Evolutionary conservation across 1,140 invertebrate genomes (phyloP).

Genomic region (Cardiocondyla obscurior): DNA sequence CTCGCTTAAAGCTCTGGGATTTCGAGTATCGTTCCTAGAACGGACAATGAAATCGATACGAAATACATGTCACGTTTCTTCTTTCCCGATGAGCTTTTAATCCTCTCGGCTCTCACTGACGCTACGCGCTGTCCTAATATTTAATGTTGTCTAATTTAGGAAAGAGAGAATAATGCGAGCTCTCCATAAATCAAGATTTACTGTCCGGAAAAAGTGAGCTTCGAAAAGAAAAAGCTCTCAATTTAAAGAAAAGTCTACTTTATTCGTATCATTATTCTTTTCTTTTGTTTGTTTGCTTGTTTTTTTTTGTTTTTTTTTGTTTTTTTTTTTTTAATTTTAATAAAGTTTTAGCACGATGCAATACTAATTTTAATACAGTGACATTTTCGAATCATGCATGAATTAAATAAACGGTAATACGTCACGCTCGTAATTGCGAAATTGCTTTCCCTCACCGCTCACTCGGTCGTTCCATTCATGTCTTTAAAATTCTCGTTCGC

Average conservation of each 20-base stretch:
- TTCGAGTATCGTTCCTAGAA: conserved; percentile 1
- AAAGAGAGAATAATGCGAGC: background rate
- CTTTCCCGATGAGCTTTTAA: conserved; percentile 31
- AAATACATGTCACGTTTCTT: conserved; percentile 18
- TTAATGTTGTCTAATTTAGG: background rate
- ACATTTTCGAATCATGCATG: background rate
- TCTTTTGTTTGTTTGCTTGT: no score
- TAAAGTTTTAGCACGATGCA: background rate
- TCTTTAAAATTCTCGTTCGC: conserved; percentile 1
- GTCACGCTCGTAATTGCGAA: background rate
- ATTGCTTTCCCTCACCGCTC: background rate
- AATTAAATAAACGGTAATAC: background rate
- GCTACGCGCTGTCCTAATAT: conserved; percentile 30
- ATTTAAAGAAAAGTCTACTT: background rate
- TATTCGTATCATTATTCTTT: background rate
- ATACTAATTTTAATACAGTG: background rate
- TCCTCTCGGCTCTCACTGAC: background rate
- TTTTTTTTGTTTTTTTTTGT: no score
- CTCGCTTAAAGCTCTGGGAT: conserved; percentile 11
- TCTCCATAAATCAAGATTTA: conserved; percentile 12
- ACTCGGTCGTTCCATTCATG: background rate
- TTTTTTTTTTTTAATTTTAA: no score
- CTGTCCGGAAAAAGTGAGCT: background rate
- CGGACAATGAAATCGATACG: conserved; percentile 46
- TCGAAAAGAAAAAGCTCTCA: background rate